Percentiles rank a stretch among this genome's conserved stretches.
phyloP scores from a whole-genome alignment of 2,113 vertebrate species.

The Tretioscincus oriximinensis region DNA sequence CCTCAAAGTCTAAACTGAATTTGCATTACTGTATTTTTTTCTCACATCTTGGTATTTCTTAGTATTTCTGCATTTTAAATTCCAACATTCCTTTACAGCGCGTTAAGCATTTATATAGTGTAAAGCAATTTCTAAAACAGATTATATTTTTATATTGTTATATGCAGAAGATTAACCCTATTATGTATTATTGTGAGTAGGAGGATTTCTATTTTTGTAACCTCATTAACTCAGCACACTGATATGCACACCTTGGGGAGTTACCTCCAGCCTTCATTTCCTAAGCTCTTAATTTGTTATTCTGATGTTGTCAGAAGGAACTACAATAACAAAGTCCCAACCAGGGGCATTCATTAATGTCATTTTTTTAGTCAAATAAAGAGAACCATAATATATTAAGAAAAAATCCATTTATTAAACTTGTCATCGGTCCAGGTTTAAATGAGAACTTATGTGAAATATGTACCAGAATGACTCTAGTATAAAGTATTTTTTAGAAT shows the following conservation, averaged over 20 bases:
- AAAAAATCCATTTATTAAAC: neutral
- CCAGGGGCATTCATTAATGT: neutral
- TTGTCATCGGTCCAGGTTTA: neutral
- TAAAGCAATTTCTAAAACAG: neutral
- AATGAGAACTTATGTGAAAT: neutral
- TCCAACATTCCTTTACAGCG: neutral
- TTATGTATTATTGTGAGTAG: too few species aligned
- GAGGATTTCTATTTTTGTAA: neutral
- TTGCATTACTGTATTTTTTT: neutral
- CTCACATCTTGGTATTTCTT: neutral
- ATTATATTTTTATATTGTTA: neutral
- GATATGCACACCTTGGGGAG: neutral
- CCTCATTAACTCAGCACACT: neutral
- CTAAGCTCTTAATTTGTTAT: neutral
- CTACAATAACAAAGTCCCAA: neutral
- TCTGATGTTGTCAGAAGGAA: conserved; percentile 5
- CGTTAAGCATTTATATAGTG: neutral
- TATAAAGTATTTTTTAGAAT: neutral
- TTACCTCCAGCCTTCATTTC: neutral
- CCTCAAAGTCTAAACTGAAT: neutral
- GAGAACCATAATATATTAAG: neutral
- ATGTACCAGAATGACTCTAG: neutral
- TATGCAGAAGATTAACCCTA: neutral
- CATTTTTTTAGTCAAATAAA: neutral
- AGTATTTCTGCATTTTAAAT: neutral